Percentiles rank a stretch among this genome's conserved stretches.
These are phyloP conservation scores for Lutjanus campechanus DNA, from an alignment of 2,797 vertebrate species.

Conservation along the genomic window DNA sequence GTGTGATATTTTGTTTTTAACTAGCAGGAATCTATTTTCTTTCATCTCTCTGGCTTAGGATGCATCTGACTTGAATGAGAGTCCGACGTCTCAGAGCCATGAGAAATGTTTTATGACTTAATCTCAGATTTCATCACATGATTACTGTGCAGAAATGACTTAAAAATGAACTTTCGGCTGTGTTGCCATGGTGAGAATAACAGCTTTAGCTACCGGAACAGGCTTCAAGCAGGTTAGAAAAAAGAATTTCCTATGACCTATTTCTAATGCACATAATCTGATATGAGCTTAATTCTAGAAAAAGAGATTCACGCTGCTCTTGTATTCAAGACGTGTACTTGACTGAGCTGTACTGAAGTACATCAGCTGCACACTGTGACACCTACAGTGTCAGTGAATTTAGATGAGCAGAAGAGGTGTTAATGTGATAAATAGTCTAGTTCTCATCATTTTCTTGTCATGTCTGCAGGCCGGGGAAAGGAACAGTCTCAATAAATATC, in stretches of 20 bases:
- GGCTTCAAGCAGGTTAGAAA: background rate
- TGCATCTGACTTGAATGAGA: background rate
- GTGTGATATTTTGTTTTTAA: constrained; percentile 26
- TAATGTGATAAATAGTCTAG: background rate
- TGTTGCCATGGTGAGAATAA: background rate
- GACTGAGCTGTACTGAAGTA: too few relatives aligned
- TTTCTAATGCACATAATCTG: background rate
- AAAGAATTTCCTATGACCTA: background rate
- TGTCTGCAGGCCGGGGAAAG: background rate
- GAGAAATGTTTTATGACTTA: constrained; percentile 13
- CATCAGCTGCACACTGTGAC: background rate
- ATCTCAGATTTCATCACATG: constrained; percentile 37
- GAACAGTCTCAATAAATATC: background rate
- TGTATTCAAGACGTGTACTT: background rate
- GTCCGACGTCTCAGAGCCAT: background rate
- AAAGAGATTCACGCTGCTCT: background rate
- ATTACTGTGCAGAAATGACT: background rate
- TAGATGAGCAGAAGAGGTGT: background rate
- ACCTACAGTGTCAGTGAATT: background rate
- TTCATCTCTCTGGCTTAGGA: constrained; percentile 46
- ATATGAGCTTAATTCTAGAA: background rate
- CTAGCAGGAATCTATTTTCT: constrained; percentile 21
- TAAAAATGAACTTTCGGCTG: background rate
- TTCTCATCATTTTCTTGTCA: background rate
- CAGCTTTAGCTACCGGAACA: background rate